phyloP scores from a whole-genome alignment of 2,888 invertebrate species.

The Morpho achilles region DNA sequence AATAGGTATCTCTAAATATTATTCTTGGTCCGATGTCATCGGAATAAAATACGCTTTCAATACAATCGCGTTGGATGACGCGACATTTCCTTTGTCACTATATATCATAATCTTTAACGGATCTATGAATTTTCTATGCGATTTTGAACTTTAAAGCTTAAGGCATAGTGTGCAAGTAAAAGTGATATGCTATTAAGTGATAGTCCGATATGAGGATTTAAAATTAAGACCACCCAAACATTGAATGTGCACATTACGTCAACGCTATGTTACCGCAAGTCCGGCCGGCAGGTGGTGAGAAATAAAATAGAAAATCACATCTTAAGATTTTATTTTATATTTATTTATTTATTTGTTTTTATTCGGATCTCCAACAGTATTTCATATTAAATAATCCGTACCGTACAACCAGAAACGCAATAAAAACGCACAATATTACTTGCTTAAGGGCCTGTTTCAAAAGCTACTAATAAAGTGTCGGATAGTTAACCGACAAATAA shows the following conservation, averaged over 20 bases:
- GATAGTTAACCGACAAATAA: no score
- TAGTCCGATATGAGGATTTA: conserved; percentile 32
- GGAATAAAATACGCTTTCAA: conserved; percentile 27
- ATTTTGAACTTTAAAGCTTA: conserved; percentile 12
- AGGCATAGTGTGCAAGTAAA: conserved; percentile 5
- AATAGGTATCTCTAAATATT: conserved; percentile 20
- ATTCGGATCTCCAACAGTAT: no score
- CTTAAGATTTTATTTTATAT: no score
- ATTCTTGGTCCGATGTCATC: conserved; percentile 24
- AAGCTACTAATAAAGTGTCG: no score
- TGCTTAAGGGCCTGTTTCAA: not conserved
- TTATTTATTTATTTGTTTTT: no score
- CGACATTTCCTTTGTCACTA: conserved; percentile 42
- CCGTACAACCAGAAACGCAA: no score
- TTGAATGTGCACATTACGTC: conserved; percentile 46
- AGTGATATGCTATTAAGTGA: not conserved
- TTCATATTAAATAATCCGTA: no score
- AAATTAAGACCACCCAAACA: conserved; percentile 47
- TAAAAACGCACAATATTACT: not conserved
- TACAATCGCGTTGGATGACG: conserved; percentile 44
- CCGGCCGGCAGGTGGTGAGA: conserved; percentile 38
- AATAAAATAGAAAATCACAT: no score
- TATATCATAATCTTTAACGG: conserved; percentile 23
- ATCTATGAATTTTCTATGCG: not conserved
- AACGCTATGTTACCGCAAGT: conserved; percentile 39